Conservation (phyloP, 2,113 vertebrate species). For the Callithrix jacchus region DNA sequence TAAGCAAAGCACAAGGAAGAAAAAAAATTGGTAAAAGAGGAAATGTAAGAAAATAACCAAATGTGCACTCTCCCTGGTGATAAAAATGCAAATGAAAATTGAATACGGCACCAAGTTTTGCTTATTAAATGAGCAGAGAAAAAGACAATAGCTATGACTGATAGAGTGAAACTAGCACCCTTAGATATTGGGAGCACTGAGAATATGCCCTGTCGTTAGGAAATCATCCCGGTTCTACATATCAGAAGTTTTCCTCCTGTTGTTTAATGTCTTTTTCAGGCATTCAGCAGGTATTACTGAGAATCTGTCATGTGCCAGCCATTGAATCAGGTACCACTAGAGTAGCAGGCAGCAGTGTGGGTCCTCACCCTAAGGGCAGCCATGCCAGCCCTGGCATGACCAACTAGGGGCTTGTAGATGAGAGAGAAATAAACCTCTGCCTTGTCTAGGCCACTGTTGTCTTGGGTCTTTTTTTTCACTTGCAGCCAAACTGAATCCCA, state of each 20-base stretch:
- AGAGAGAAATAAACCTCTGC: not conserved
- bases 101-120: not conserved
- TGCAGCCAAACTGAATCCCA: not conserved
- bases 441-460: not conserved
- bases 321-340: not conserved
- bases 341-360: not conserved
- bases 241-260: not conserved
- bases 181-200: not conserved
- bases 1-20: not conserved
- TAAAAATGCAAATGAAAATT: slow-evolving; percentile 20
- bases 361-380: too few relatives aligned
- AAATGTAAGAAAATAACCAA: slow-evolving; percentile 14
- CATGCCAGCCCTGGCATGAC: not conserved
- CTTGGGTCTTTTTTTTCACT: not conserved
- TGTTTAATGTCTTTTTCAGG: not conserved
- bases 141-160: not conserved
- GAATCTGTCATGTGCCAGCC: not conserved
- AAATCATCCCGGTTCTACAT: not conserved
- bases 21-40: slow-evolving; percentile 24
- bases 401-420: not conserved
- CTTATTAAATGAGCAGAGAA: not conserved
- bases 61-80: not conserved
- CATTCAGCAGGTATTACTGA: not conserved
- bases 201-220: not conserved
- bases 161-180: not conserved